Percentiles rank a stretch among this genome's conserved stretches.
phyloP scores from a whole-genome alignment of 2,888 invertebrate species.

The Acheta domesticus region DNA sequence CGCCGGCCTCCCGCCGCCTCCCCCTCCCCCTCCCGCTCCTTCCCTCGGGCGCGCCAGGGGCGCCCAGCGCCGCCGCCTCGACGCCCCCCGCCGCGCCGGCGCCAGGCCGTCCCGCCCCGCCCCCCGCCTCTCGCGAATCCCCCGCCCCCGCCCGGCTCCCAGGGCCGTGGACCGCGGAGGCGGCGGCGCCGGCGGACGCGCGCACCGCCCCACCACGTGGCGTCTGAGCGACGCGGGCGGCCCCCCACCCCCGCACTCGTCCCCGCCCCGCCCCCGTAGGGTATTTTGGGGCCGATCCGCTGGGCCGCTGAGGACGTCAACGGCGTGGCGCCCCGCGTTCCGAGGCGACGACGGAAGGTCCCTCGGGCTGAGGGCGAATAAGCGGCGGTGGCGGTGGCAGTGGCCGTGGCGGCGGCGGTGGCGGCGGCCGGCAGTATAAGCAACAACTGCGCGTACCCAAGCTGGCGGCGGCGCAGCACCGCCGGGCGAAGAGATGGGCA shows the following conservation, averaged over 20 bases:
- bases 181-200: background rate
- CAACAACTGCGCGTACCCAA: no score
- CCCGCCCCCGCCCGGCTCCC: background rate
- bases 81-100: background rate
- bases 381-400: no score
- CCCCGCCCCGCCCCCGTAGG: background rate
- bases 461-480: no score
- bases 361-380: no score
- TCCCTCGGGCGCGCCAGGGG: background rate
- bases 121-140: background rate
- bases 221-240: background rate
- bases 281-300: no score
- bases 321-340: no score
- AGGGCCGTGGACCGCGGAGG: no score
- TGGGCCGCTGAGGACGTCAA: no score
- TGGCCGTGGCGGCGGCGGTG: no score
- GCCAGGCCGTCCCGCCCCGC: background rate
- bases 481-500: no score
- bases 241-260: background rate
- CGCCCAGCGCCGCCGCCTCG: background rate
- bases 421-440: no score
- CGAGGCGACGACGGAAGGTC: no score
- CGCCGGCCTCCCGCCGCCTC: background rate
- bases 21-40: background rate
- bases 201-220: background rate